These are phyloP conservation scores for Drosophila sp. DNA, from an alignment of 1,140 invertebrate species.

Conservation along the genomic window DNA sequence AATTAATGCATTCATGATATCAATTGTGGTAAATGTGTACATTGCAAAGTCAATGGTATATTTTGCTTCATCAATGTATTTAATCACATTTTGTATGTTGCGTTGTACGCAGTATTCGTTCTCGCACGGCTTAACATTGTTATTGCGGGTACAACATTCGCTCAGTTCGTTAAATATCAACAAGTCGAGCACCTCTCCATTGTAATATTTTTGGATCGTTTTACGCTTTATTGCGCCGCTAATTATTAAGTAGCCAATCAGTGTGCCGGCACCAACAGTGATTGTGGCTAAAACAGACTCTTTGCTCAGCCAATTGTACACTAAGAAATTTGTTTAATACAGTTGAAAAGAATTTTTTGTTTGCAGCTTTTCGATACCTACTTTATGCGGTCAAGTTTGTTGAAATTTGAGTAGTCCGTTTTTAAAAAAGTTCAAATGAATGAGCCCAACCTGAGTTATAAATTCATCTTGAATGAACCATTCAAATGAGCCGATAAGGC, in stretches of 20 bases:
- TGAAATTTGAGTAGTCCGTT: no score
- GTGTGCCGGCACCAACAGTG: background rate
- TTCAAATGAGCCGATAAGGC: no score
- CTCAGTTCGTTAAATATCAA: conserved; percentile 60
- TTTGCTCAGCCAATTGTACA: conserved; percentile 6
- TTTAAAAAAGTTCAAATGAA: no score
- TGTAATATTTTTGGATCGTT: background rate
- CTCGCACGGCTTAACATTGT: background rate
- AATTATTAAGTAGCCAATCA: conserved; percentile 5
- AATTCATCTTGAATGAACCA: no score
- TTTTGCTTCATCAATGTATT: conserved; percentile 57
- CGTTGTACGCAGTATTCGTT: conserved; percentile 51
- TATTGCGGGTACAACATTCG: background rate
- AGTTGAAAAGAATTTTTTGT: background rate
- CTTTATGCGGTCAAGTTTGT: conserved; percentile 4
- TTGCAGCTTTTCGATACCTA: background rate
- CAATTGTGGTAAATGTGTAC: conserved; percentile 58
- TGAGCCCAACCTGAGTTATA: no score
- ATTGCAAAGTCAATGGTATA: conserved; percentile 72
- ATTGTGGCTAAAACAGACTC: conserved; percentile 5
- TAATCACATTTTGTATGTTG: conserved; percentile 33
- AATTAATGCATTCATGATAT: conserved; percentile 33
- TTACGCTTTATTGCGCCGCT: background rate
- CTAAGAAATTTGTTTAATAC: conserved; percentile 7
- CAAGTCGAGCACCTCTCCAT: conserved; percentile 30